phyloP scores from a whole-genome alignment of 2,888 invertebrate species.

The Papilio demoleus region DNA sequence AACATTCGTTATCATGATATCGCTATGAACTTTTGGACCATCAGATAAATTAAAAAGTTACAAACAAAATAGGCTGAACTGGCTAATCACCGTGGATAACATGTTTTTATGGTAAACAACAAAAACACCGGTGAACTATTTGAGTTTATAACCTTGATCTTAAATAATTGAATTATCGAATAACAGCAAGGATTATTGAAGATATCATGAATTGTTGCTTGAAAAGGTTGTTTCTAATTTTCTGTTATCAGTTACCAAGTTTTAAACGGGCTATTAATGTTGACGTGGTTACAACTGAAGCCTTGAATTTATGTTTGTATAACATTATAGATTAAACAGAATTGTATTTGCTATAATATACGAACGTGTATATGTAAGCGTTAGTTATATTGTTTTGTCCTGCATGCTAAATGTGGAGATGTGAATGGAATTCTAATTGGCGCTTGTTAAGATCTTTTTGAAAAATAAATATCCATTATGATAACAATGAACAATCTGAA shows the following conservation, averaged over 20 bases:
- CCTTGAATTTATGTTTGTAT: slow-evolving; percentile 15
- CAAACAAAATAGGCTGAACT: background rate
- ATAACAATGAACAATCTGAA: too few relatives aligned
- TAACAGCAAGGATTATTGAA: background rate
- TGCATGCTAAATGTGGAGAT: slow-evolving; percentile 3
- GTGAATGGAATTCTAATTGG: slow-evolving; percentile 1
- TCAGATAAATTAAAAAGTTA: background rate
- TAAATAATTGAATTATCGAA: background rate
- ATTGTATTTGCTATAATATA: slow-evolving; percentile 10
- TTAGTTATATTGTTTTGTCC: background rate
- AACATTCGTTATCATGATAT: background rate
- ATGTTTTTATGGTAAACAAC: background rate
- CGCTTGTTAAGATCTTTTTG: background rate
- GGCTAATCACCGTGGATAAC: background rate
- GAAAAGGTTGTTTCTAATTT: background rate
- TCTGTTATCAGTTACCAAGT: slow-evolving; percentile 6
- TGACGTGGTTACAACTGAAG: slow-evolving; percentile 5
- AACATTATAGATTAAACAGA: slow-evolving; percentile 8
- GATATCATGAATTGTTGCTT: too few relatives aligned
- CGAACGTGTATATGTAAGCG: background rate
- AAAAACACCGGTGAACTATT: slow-evolving; percentile 1
- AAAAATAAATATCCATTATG: too few relatives aligned
- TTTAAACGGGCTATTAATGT: slow-evolving; percentile 9
- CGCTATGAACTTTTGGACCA: background rate
- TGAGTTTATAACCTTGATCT: background rate